phyloP scores from a whole-genome alignment of 2,113 vertebrate genomes.

The Tenebrosternarchus preto region DNA sequence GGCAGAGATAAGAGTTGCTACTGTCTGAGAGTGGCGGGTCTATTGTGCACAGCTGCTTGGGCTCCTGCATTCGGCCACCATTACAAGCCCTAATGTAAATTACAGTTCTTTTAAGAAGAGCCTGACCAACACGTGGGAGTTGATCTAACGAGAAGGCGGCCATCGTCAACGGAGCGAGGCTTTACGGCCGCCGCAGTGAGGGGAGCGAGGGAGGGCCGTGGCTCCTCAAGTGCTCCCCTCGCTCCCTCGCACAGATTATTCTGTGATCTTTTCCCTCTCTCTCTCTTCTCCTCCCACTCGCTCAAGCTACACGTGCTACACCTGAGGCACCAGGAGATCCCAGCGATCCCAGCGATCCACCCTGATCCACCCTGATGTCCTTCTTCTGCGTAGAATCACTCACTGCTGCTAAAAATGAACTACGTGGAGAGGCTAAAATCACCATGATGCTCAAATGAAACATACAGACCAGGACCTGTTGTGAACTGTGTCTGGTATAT shows the following conservation, averaged over 20 bases:
- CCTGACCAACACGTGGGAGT: conserved; percentile 34
- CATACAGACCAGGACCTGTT: no score
- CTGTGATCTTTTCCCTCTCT: neutral
- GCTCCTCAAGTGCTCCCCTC: no score
- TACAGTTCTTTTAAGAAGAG: conserved; percentile 49
- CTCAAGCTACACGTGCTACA: no score
- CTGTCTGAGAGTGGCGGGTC: conserved; percentile 65
- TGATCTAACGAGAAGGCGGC: conserved; percentile 55
- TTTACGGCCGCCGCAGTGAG: neutral
- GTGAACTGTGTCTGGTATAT: no score
- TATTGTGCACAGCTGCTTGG: conserved; percentile 68
- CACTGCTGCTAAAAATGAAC: no score
- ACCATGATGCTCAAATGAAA: no score
- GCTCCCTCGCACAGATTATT: neutral
- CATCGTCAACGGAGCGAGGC: conserved; percentile 12
- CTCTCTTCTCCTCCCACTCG: no score
- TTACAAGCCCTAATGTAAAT: conserved; percentile 57
- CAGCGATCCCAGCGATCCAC: no score
- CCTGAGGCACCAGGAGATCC: conserved; percentile 24
- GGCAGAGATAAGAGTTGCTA: conserved; percentile 76
- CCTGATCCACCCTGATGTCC: no score
- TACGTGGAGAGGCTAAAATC: no score
- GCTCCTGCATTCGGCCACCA: conserved; percentile 60
- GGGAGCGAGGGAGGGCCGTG: neutral
- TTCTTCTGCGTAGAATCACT: no score